These are phyloP conservation scores for Aegypius monachus DNA, from an alignment of 2,113 vertebrate genomes.

Conservation along the genomic window DNA sequence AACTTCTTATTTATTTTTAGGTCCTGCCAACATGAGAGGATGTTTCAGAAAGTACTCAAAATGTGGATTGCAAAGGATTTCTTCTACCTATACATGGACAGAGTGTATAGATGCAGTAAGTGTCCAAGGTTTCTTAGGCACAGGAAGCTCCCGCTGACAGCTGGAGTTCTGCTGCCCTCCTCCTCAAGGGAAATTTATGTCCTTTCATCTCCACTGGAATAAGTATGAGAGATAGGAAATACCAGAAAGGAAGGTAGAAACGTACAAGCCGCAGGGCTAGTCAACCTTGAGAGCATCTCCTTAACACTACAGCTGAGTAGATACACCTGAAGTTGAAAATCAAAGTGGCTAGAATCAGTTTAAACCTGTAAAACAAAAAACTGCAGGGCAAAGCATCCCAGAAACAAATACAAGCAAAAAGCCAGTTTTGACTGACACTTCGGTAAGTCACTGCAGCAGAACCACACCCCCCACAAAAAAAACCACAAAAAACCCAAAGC, in stretches of 20 bases:
- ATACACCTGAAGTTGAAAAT: neutral
- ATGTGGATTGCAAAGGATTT: neutral
- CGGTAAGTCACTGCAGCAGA: neutral
- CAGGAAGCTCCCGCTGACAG: neutral
- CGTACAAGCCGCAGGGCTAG: neutral
- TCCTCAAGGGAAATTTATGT: neutral
- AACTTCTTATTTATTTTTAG: neutral
- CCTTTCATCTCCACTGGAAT: neutral
- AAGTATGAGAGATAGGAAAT: neutral
- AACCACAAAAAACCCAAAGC: neutral
- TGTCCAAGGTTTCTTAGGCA: neutral
- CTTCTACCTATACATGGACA: neutral
- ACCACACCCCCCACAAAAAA: fast-evolving
- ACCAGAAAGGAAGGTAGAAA: neutral
- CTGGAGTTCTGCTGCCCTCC: neutral
- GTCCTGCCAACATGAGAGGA: neutral
- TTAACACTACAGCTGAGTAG: neutral
- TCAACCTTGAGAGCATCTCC: neutral
- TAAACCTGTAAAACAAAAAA: neutral
- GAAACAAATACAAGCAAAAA: neutral
- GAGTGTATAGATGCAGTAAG: neutral
- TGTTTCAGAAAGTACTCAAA: neutral
- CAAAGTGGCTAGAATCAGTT: neutral
- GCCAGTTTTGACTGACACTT: neutral
- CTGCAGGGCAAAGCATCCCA: neutral